Base-by-base conservation (phyloP, 2,888 invertebrate species). In the Ypsolopha sequella region DNA sequence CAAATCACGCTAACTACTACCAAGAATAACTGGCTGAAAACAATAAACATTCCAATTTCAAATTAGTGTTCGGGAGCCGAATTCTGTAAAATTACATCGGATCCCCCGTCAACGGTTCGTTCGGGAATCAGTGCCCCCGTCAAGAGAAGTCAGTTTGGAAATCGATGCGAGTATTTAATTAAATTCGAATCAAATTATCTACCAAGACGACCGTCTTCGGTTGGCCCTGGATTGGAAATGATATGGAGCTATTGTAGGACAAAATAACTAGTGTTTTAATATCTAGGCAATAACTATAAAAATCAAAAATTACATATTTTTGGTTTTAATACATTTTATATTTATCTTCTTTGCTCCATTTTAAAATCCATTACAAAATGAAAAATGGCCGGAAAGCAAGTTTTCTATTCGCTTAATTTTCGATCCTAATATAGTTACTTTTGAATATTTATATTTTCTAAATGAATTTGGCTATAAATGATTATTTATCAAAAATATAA, bases 101-200 rank as follows among this genome's bases (percentile, higher is more conserved):
- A 14, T 7, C 4, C 7, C 43, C 43, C 13, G 24, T 41, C 11
- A 13, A 11, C 13, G 41, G 1, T 46, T 11, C 46, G 11, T 46
- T 46, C n/a, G 45, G 13, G 13, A 24, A 9, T 14, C 65, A 59
- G 51, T 58, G 59, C 63, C 66, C 62, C 59, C 66, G 66, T 70
- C 70, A 65, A 36, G 4, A 11, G 11, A 24, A 24, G 50, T 43
- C 50, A 59, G 58, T 58, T 51, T 53, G 38, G 51, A 52, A 51
- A 56, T 56, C 57, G 57, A 56, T 53, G 50, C 45, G 53, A 60
- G 54, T 52, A 52, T 59, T 61, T 68, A 69, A 84, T 84, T 82
- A 82, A 84, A 84, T 79, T 68, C 76, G 69, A 80, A 80, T 80
- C 82, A 80, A 80, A 81, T 81, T 80, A 78, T 76, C 68, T 66